Evolutionary conservation across 2,113 vertebrate species (phyloP), one percentile per base, ranked within the genome.

Genomic region (Muntiacus reevesi): DNA sequence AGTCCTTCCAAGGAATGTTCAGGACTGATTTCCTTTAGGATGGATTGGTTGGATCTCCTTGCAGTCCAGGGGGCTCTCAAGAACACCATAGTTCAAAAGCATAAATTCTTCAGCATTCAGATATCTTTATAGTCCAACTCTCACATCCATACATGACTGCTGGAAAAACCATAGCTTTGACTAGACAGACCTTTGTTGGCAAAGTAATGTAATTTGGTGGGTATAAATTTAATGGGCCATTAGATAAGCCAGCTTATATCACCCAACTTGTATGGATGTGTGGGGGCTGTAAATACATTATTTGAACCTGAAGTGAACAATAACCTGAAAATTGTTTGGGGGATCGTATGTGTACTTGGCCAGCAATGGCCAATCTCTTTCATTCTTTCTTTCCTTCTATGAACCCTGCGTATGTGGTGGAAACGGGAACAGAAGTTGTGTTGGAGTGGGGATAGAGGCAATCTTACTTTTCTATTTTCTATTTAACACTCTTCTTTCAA

Each of bases 201-300:
- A 36, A 71, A 71, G 67, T 40, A 23, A 23, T 36, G 21, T 71
- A 3, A 71, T 71, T 71, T 71, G 5, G 16, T 54, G 47, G 55
- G 54, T 55, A 40, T 50, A 78, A 33, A 97, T 89, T 64, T 23
- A 95, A 78, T 27, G 17, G 47, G 30, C n/a, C 47, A 57, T 45
- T 27, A 95, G 64, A 54, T 55, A 64, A 92, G 21, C 27, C 33
- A 87, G 17, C 25, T 40, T 88, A 4, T 4, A 19, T 33, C n/a
- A 52, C 27, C 47, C 11, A 14, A 79, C 11, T 13, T 5, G 0
- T 8, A 28, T 90, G 57, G 11, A 57, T 28, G 36, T 50, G 45
- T 54, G 30, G 30, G 47, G 47, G 3, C 30, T 40, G n/a, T 50
- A 64, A 57, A 27, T 33, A 40, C 47, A 30, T 28, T 55, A 30